These are phyloP conservation scores for Oxyruncus cristatus DNA, from an alignment of 2,113 vertebrate species.

Conservation along the genomic window DNA sequence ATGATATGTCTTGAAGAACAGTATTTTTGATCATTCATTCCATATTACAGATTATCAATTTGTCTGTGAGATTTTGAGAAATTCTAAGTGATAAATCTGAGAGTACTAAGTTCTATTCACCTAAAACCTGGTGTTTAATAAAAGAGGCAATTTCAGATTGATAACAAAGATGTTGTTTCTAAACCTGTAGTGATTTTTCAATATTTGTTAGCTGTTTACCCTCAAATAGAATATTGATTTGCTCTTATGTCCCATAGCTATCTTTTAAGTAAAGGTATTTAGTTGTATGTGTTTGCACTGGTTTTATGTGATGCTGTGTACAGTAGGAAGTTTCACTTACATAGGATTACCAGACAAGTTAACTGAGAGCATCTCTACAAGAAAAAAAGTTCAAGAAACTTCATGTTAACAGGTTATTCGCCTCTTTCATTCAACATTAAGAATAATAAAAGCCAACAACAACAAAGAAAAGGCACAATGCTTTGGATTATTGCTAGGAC, in stretches of 20 bases:
- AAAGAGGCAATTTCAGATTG: not conserved
- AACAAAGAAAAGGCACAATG: not conserved
- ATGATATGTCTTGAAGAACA: not conserved
- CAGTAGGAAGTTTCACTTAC: not conserved
- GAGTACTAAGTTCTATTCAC: not conserved
- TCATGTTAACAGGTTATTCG: not conserved
- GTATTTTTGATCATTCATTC: not conserved
- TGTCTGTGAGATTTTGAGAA: not conserved
- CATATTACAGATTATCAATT: not conserved
- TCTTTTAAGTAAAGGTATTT: not conserved
- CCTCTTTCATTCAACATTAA: not conserved
- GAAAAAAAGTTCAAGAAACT: not conserved
- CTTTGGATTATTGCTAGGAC: not conserved
- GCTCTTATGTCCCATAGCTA: not conserved
- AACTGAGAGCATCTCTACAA: not conserved
- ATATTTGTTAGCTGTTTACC: not conserved
- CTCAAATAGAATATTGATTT: not conserved
- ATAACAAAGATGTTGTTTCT: not conserved
- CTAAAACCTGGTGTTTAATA: not conserved
- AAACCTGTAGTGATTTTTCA: not conserved
- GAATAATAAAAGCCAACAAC: not conserved
- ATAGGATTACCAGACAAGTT: not conserved
- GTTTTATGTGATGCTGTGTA: not conserved
- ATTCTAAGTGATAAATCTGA: not conserved
- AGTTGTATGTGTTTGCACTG: not conserved